phyloP scores from a whole-genome alignment of 2,888 invertebrate species.

The Apomyelois bistriatella region DNA sequence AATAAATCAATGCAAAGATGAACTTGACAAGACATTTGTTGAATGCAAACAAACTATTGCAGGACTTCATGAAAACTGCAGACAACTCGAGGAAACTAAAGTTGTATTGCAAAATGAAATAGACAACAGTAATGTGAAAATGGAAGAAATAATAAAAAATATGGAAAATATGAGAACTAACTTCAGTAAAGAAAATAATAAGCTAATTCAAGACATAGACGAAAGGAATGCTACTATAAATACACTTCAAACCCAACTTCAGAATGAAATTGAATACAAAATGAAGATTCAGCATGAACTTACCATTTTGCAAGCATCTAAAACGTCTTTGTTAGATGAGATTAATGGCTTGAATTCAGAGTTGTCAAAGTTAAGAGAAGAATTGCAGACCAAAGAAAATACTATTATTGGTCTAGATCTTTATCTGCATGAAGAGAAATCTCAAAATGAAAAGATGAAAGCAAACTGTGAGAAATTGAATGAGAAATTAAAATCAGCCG shows the following conservation, averaged over 20 bases:
- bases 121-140: constrained; percentile 33
- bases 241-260: constrained; percentile 47
- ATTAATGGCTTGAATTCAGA: constrained; percentile 29
- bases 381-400: constrained; percentile 36
- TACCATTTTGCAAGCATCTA: constrained; percentile 30
- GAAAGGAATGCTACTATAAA: constrained; percentile 46
- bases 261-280: constrained; percentile 52
- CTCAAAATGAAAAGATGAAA: constrained; percentile 25
- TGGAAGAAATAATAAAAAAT: constrained; percentile 40
- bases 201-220: constrained; percentile 40
- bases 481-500: constrained; percentile 24
- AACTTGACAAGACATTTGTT: constrained; percentile 40
- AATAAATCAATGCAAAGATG: constrained; percentile 33
- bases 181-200: constrained; percentile 39
- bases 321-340: constrained; percentile 29
- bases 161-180: constrained; percentile 37
- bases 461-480: constrained; percentile 28
- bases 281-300: constrained; percentile 42
- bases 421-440: constrained; percentile 34
- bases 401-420: constrained; percentile 35
- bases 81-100: constrained; percentile 37
- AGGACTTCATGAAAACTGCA: constrained; percentile 35
- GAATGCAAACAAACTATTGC: constrained; percentile 33
- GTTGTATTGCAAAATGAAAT: constrained; percentile 38
- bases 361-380: constrained; percentile 26